Conservation (phyloP, 2,888 invertebrate genomes). For the Mellilla xanthometata region DNA sequence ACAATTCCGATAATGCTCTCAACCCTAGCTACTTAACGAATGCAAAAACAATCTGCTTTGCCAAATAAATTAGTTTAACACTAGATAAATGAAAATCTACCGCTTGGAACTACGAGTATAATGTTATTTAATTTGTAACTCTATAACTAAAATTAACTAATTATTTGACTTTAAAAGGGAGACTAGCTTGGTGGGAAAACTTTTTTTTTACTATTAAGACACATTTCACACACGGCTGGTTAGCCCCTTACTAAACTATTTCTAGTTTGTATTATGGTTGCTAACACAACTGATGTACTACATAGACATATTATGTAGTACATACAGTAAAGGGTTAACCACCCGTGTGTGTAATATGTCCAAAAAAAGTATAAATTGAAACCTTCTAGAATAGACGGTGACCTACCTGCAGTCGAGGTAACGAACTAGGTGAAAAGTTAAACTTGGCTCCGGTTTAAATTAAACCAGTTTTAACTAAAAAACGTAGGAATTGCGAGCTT, state of each 20-base stretch:
- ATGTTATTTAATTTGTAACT: too few relatives aligned
- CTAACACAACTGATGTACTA: too few relatives aligned
- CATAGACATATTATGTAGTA: background rate
- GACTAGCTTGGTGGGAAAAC: too few relatives aligned
- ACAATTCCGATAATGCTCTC: slow-evolving; percentile 11
- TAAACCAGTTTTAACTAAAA: slow-evolving; percentile 9
- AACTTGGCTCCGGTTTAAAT: background rate
- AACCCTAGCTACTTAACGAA: background rate
- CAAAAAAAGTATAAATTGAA: too few relatives aligned
- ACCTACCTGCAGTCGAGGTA: background rate
- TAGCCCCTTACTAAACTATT: too few relatives aligned
- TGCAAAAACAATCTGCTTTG: slow-evolving; percentile 15
- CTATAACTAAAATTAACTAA: too few relatives aligned
- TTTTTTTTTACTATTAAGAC: too few relatives aligned
- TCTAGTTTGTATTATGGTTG: too few relatives aligned
- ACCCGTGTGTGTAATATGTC: background rate
- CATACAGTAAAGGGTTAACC: background rate
- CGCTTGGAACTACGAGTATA: too few relatives aligned
- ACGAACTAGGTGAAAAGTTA: background rate
- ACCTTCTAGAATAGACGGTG: too few relatives aligned
- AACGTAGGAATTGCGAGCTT: background rate
- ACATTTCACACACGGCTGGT: too few relatives aligned
- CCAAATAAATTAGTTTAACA: slow-evolving; percentile 15
- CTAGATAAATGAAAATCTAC: background rate
- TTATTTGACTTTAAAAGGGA: too few relatives aligned